Percentiles rank a stretch among this genome's conserved stretches.
Conservation (phyloP, 2,888 invertebrate genomes). For the Agonopterix subpropinquella region DNA sequence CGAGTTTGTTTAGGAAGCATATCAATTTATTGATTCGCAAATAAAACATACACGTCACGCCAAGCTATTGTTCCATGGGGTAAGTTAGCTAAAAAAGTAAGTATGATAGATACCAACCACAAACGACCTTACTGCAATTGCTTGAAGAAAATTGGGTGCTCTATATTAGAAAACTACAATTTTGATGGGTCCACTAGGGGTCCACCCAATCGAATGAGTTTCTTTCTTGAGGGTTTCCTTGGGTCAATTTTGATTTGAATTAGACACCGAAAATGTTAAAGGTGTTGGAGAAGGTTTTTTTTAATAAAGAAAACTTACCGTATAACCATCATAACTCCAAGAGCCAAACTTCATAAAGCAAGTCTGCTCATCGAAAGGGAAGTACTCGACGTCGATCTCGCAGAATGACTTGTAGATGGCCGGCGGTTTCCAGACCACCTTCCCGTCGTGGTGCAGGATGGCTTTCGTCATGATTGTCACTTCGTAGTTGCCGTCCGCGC, state of each 20-base stretch:
- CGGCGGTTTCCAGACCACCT: conserved; percentile 97
- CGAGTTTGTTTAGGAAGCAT: too few relatives aligned
- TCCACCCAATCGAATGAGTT: too few relatives aligned
- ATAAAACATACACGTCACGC: too few relatives aligned
- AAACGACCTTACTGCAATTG: too few relatives aligned
- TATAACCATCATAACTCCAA: conserved; percentile 96
- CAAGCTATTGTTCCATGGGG: too few relatives aligned
- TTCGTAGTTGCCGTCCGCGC: conserved; percentile 98
- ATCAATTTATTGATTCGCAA: too few relatives aligned
- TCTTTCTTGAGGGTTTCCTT: too few relatives aligned
- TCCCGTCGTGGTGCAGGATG: conserved; percentile 93
- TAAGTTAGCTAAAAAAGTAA: too few relatives aligned
- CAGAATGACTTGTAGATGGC: conserved; percentile 99
- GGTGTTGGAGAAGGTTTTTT: background rate
- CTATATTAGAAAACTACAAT: too few relatives aligned
- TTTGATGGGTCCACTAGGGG: too few relatives aligned
- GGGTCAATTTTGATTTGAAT: background rate
- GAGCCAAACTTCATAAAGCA: conserved; percentile 97
- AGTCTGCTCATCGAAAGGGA: conserved; percentile 96
- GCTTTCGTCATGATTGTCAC: conserved; percentile 99
- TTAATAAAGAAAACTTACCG: conserved; percentile 78
- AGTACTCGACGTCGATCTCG: conserved; percentile 96
- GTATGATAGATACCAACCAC: too few relatives aligned
- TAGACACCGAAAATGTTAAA: background rate
- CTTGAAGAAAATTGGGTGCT: too few relatives aligned